Evolutionary conservation across 30 jellyfish, hydroid and myxozoan genomes (phyloP), one percentile per base, ranked within the genome.

Genomic region (Hydra vulgaris): DNA sequence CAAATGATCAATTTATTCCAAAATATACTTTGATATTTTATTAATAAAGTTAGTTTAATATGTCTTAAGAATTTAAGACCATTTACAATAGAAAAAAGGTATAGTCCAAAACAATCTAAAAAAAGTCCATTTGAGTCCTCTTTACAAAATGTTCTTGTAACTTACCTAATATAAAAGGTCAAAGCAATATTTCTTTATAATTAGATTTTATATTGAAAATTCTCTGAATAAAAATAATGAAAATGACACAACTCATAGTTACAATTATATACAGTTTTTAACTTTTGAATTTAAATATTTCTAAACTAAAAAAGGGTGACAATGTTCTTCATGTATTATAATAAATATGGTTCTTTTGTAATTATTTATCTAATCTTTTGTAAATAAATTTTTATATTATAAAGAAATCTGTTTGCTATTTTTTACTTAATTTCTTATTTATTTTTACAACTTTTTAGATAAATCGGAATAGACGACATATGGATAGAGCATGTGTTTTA

Each of bases 401-500:
- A n/a, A n/a, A n/a, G n/a, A n/a, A n/a, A n/a, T n/a, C n/a, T n/a
- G n/a, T n/a, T n/a, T n/a, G n/a, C n/a, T n/a, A n/a, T n/a, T n/a
- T n/a, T n/a, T n/a, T n/a, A n/a, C 84, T 26, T 0, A 26, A 77
- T 0, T 26, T 21, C 17, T 74, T 74, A 0, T 15, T 27, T 4
- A 26, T 77, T 53, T 21, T 7, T 16, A 20, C 27, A 0, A 53
- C 26, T 25, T 53, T 26, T 40, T 19, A 85, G 95, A 21, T 82
- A 18, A 74, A 80, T 40, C 82, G 99, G 24, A 93, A 93, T 71
- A 79, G 96, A 40, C 85, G 99, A 72, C 99, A 93, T 70, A 86
- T 93, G 95, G 99, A 93, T 86, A 79, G 99, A 55, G 99, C 99
- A 7, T 78, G 94, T 76, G 96, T 83, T 1, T 77, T 93, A 73